Evolutionary conservation across 2,113 vertebrate species (phyloP), one percentile per base, ranked within the genome.

Genomic region (Neopipo cinnamomea): DNA sequence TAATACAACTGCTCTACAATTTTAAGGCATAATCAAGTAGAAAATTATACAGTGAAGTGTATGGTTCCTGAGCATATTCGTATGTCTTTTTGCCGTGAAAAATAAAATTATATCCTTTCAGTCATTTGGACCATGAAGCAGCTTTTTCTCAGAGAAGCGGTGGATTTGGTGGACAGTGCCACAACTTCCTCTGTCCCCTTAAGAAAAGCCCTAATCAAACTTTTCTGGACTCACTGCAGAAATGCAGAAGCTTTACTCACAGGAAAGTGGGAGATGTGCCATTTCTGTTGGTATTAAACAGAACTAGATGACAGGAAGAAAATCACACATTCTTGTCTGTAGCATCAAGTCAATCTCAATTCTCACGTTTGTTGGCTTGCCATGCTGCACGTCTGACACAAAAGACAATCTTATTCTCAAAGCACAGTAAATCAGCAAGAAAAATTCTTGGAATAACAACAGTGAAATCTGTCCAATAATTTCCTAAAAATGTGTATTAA

Each of bases 371-470:
- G 75, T 23, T 95, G 94, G 95, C 94, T 93, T 84, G 75, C 91
- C 76, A 67, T n/a, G 39, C 86, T 84, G 83, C 80, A 47, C 0
- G 91, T 97, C 95, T 97, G 93, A 95, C 94, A 94, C 89, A 76
- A 89, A 95, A 94, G 89, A 65, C 70, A 87, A 46, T 76, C 82
- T 58, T 20, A 55, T 78, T 96, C 89, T 91, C 89, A 93, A 87
- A 91, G 84, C 73, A 70, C 41, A 89, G 77, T 49, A 82, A 89
- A 96, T 91, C 85, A 85, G 93, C 93, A 95, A 91, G 94, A 92
- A 89, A 96, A 90, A 93, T 91, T 83, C 46, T 70, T 89, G 55
- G 67, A 95, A 70, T 25, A 83, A 88, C 78, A 82, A 25, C 63
- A 90, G 42, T 31, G 53, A 96, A 94, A 93, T 85, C 70, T 92